Evolutionary conservation across 1,140 invertebrate genomes (phyloP), one percentile per base, ranked within the genome.

Genomic region (Drosophila prosaltans): DNA sequence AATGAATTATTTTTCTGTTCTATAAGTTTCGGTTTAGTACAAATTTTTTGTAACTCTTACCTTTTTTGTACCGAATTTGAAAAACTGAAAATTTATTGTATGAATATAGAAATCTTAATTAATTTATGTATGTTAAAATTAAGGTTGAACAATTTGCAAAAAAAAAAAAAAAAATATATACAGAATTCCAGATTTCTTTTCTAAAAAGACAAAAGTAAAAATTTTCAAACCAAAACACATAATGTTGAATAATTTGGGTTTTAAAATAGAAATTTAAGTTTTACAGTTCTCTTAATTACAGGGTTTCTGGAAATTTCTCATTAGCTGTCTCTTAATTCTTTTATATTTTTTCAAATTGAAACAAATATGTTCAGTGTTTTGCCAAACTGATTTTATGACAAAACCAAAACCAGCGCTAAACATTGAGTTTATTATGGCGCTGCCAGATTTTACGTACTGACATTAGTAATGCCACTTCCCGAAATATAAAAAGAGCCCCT

Each of bases 71-170:
- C 45, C 8, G 24, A 51, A 51, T 51, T 51, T 51, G 8, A 51
- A 26, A 3, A 51, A 26, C 0, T 26, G 6, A 51, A 51, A 51
- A 51, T 24, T 51, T 26, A 51, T 48, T 48, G 45, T 48, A 48
- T 51, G 45, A 51, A 26, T 51, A 51, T 36, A 51, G 45, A 51
- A 51, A 26, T 51, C 45, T 51, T 51, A 26, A 51, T 51, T 51
- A 51, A 51, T 51, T 51, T 51, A 51, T 51, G 45, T 51, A 51
- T 51, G 21, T 51, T 51, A 51, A 51, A 51, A 51, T 51, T 51
- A 51, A 51, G 45, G 45, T 51, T 26, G 8, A 51, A 51, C 45
- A 51, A 24, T 51, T 51, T 51, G 21, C 45, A 26, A 51, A 3
- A 51, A 51, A 51, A 16, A 51, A 51, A 51, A 16, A 16, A 16